Evolutionary conservation across 2,113 vertebrate species (phyloP).

Genomic region (Anarrhichthys ocellatus): DNA sequence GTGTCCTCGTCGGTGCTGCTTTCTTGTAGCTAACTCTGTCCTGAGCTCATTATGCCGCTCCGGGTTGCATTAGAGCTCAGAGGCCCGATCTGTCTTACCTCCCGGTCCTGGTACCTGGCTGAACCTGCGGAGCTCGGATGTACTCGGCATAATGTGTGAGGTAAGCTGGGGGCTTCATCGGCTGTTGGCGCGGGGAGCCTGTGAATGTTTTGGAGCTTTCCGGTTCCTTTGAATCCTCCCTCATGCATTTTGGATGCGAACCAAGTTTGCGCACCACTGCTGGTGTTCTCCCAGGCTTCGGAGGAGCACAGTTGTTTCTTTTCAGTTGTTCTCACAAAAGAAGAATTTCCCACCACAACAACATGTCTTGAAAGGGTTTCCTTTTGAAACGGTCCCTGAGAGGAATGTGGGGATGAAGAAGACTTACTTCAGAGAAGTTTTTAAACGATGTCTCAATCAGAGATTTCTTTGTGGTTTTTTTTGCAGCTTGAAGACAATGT

Average conservation of each 20-base stretch:
- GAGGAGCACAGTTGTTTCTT: constrained; percentile 7
- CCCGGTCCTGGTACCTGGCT: constrained; percentile 24
- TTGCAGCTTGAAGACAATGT: background rate
- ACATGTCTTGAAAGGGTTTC: constrained; percentile 7
- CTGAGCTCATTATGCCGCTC: background rate
- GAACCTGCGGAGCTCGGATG: constrained; percentile 21
- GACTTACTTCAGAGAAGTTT: background rate
- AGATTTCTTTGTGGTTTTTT: background rate
- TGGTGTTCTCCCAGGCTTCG: constrained; percentile 31
- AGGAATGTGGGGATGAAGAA: background rate
- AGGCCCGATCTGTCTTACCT: constrained; percentile 29
- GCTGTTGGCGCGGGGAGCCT: constrained; percentile 19
- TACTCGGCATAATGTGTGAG: constrained; percentile 9
- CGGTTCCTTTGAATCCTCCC: constrained; percentile 43
- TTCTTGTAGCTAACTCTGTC: background rate
- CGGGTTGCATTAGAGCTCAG: constrained; percentile 25
- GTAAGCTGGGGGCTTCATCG: constrained; percentile 39
- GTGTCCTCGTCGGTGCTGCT: constrained; percentile 11
- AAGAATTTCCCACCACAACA: background rate
- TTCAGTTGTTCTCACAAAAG: constrained; percentile 23
- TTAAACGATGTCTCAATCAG: background rate
- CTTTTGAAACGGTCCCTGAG: constrained; percentile 23
- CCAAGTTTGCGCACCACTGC: constrained; percentile 31
- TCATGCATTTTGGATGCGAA: constrained; percentile 59
- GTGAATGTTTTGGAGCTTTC: constrained; percentile 60